Base-by-base conservation (phyloP, 2,888 invertebrate species). In the Liopterus haemorrhoidalis region DNA sequence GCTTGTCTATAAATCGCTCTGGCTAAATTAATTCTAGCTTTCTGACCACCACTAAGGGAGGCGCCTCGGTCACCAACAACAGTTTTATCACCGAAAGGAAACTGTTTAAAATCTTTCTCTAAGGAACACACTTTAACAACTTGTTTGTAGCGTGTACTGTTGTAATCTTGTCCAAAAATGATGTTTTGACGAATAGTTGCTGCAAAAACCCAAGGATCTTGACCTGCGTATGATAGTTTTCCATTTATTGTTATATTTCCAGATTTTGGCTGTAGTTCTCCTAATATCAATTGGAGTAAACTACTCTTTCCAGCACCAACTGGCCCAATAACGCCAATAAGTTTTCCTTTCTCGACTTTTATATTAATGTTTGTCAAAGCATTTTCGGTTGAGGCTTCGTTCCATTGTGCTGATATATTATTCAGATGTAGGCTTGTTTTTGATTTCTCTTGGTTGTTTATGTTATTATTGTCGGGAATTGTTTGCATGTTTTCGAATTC, bases 151-250 rank as follows among this genome's bases (percentile, higher is more conserved):
- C 77, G 72, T 41, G 71, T 71, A 37, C 74, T 70, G 49, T 81
- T 74, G 59, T 71, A 83, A 1, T 74, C 69, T 52, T 76, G 67
- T 1, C 91, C 91, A 64, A 93, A 92, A n/a, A 85, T 64, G 56
- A 93, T 88, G 66, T 93, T 93, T 60, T 90, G 87, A 37, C 85
- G 71, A 1, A 93, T 75, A 1, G 85, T 81, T 11, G 79, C 77
- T 1, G 80, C 80, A 61, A 85, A 85, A 0, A 85, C 76, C 92
- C 92, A 93, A 5, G 92, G 78, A 62, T 91, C 87, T 66, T 91
- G 90, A 52, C 83, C 75, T 0, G 87, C 85, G 64, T 90, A 92
- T 18, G 83, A 80, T 9, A 81, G 46, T 22, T 62, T 69, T 2
- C 82, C 90, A 38, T 74, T 72, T 9, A 85, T 71, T 41, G 74